These are phyloP conservation scores for Eudasyphora cyanicolor DNA, from an alignment of 2,888 invertebrate species.

Conservation along the genomic window DNA sequence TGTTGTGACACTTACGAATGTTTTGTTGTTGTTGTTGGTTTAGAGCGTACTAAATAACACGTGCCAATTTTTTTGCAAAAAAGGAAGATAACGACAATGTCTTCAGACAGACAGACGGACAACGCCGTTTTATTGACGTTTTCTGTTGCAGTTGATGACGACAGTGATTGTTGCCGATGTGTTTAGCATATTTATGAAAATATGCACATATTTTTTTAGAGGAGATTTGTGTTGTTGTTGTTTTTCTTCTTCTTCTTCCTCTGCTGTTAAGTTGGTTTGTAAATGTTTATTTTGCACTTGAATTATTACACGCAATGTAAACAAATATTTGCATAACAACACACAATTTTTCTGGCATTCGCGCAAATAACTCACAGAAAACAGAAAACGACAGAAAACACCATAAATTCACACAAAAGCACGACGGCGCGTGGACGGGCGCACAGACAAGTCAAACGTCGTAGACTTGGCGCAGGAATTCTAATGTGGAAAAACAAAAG, in stretches of 20 bases:
- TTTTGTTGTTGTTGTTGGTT: background rate
- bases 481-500: conserved; percentile 40
- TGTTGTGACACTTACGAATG: no score
- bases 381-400: background rate
- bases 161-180: background rate
- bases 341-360: background rate
- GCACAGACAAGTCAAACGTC: background rate
- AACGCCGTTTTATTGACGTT: background rate
- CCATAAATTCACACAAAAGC: conserved; percentile 27
- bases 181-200: conserved; percentile 22
- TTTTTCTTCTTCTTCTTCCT: background rate
- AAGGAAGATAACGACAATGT: background rate
- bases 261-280: conserved; percentile 45
- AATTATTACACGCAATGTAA: conserved; percentile 65
- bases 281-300: conserved; percentile 63
- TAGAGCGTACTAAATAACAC: background rate
- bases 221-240: conserved; percentile 12
- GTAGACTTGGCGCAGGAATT: background rate
- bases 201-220: background rate
- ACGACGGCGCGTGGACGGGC: background rate
- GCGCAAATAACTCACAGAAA: background rate
- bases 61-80: background rate
- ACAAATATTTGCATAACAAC: conserved; percentile 63
- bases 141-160: background rate
- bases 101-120: no score